These are phyloP conservation scores for Coracias cyanogaster DNA, from an alignment of 2,797 vertebrate genomes.

Conservation along the genomic window DNA sequence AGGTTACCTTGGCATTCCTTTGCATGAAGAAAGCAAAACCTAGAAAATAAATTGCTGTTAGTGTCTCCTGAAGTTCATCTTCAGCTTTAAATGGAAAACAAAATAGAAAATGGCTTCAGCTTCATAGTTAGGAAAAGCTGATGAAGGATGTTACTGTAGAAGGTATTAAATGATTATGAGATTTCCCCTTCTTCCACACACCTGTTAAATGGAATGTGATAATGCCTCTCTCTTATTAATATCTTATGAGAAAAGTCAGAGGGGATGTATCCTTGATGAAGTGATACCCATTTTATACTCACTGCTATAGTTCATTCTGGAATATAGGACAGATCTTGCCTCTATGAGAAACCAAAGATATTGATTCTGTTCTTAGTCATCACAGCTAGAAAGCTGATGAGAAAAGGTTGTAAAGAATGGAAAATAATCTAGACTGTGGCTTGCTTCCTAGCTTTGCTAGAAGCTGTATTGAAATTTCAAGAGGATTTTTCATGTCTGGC, in stretches of 20 bases:
- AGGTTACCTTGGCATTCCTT: conserved; percentile 22
- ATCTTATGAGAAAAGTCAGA: conserved; percentile 13
- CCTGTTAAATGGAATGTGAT: conserved; percentile 49
- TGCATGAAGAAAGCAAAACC: neutral
- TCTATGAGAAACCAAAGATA: neutral
- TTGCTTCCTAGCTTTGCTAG: neutral
- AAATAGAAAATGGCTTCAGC: neutral
- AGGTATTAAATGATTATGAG: conserved; percentile 44
- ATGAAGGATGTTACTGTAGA: neutral
- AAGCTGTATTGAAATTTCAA: neutral
- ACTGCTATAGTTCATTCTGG: neutral
- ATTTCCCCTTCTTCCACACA: conserved; percentile 20
- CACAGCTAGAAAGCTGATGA: neutral
- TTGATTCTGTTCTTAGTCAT: neutral
- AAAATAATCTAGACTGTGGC: neutral
- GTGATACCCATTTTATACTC: neutral
- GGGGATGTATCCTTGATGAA: neutral
- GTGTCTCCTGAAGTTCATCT: neutral
- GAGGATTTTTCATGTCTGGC: neutral
- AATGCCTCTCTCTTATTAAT: conserved; percentile 29
- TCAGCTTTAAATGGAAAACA: neutral
- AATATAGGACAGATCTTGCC: neutral
- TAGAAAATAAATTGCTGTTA: neutral
- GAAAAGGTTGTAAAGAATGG: neutral
- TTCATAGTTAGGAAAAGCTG: conserved; percentile 16